Conservation (phyloP, 2,797 vertebrate genomes). For the Coreius guichenoti region DNA sequence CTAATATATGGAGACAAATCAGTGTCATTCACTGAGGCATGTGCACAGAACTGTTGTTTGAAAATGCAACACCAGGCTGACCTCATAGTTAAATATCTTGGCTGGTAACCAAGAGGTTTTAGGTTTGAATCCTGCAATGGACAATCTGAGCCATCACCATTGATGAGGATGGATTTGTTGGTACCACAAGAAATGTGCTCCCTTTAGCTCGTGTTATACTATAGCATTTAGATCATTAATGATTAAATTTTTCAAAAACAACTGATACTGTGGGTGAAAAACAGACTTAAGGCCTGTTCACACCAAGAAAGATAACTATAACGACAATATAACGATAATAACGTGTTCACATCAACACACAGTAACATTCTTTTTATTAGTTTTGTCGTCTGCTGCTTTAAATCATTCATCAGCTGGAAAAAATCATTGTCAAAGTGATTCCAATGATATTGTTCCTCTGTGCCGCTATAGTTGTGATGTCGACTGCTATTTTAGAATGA, state of each 20-base stretch:
- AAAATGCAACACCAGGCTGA: conserved; percentile 1
- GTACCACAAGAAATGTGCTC: neutral
- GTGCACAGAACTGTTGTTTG: neutral
- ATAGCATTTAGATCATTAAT: neutral
- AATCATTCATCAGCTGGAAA: too few species aligned
- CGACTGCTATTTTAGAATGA: too few species aligned
- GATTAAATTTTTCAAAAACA: neutral
- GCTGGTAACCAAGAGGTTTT: neutral
- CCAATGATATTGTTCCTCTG: neutral
- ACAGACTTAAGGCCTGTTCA: neutral
- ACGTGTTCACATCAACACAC: neutral
- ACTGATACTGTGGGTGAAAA: neutral
- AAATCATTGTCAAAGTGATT: neutral
- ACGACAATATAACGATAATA: neutral
- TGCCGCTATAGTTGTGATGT: neutral
- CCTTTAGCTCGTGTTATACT: neutral
- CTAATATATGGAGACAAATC: conserved; percentile 23
- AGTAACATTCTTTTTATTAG: neutral
- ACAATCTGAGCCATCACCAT: neutral
- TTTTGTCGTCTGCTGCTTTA: neutral
- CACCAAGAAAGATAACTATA: neutral
- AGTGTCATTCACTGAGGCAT: neutral
- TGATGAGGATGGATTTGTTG: neutral
- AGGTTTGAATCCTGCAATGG: conserved; percentile 7
- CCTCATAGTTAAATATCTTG: neutral